Conservation (phyloP, 92 coral and sea anemone genomes). For the Porites divaricata region DNA sequence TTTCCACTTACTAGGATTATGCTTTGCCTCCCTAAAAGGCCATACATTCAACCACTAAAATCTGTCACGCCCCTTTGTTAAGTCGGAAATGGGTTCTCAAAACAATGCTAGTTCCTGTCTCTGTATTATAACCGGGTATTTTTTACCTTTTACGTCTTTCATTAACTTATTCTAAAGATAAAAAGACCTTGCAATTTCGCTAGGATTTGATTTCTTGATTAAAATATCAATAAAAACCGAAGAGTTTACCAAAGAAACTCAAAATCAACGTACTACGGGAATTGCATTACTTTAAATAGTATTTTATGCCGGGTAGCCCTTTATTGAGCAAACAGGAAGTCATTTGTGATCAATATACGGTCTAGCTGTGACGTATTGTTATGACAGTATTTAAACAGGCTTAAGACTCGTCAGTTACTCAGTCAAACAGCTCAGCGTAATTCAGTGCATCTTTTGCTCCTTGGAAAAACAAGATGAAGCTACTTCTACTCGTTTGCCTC, state of each 20-base stretch:
- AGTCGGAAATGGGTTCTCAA: not conserved
- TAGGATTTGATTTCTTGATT: not conserved
- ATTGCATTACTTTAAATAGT: no score
- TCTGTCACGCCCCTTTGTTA: constrained; percentile 12
- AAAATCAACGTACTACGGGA: not conserved
- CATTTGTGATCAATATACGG: not conserved
- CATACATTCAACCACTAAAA: not conserved
- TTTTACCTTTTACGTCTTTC: not conserved
- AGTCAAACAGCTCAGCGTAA: not conserved
- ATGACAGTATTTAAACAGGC: constrained; percentile 15
- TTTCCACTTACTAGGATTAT: no score
- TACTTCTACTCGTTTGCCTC: not conserved
- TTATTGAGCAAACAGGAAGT: constrained; percentile 12
- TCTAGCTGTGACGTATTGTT: constrained; percentile 16
- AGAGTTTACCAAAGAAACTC: not conserved
- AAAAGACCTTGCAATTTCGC: not conserved
- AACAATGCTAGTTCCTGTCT: constrained; percentile 12
- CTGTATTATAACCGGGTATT: not conserved
- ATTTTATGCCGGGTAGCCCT: not conserved
- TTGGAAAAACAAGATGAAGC: constrained; percentile 6
- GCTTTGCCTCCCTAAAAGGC: no score
- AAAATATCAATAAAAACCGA: no score
- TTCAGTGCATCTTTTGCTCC: not conserved
- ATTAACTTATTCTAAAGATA: no score
- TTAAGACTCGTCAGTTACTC: not conserved